Evolutionary conservation across 2,113 vertebrate species (phyloP), one percentile per base, ranked within the genome.

Genomic region (Phocoena sinus): DNA sequence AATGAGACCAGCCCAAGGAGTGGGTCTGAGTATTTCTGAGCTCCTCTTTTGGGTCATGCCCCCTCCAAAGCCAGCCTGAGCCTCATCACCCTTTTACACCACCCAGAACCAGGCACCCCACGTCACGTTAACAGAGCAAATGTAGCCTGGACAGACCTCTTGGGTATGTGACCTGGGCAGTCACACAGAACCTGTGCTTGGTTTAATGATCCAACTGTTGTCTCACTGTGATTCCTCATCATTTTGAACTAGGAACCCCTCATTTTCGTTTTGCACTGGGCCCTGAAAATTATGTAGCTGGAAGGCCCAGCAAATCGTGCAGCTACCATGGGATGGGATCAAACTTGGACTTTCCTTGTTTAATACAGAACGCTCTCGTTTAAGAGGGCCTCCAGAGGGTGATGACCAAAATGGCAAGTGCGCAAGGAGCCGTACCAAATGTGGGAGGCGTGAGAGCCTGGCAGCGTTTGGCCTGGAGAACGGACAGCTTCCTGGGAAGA

Each of bases 101-200:
- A 5, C 12, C 38, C 33, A 31, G 41, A 76, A 47, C 33, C 86
- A 83, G 26, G 74, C 47, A 71, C 20, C 53, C 73, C 2, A 0
- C 5, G 18, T 50, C 15, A 25, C 71, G 3, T 28, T 25, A 60
- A 65, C 36, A 79, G 15, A 50, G 68, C 81, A 58, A 23, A 77
- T n/a, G 70, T 0, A 0, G 60, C 58, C 60, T 15, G 17, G 15
- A n/a, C 50, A 17, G 14, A n/a, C 87, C 33, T 77, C 62, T 9
- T 0, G 0, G 13, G 7, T 31, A 2, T n/a, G 44, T 2, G 1
- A 25, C 68, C 36, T 28, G n/a, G 15, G 8, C 26, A 14, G 20
- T 6, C 0, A 31, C 14, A 6, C 38, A 25, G 70, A 60, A n/a
- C 73, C 56, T 1, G 2, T 0, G 4, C 77, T 67, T 63, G 53